A percentile compares a stretch with the other conserved stretches of the same genome.
phyloP scores from a whole-genome alignment of 2,797 vertebrate species.

The Anabacerthia variegaticeps region DNA sequence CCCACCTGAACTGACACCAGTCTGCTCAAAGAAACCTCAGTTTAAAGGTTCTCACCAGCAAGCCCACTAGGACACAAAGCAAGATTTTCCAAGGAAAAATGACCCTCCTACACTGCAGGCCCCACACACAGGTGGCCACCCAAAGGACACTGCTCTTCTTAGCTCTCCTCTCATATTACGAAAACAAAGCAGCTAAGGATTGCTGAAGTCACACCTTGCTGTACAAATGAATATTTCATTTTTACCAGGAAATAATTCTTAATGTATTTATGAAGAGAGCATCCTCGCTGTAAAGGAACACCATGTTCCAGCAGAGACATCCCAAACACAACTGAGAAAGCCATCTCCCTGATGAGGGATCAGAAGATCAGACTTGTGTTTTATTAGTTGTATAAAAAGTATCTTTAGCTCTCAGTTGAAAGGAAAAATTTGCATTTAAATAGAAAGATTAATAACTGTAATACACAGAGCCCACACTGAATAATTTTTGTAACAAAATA shows the following conservation, averaged over 20 bases:
- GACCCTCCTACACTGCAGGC: neutral
- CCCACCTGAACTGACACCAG: neutral
- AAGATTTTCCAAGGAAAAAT: neutral
- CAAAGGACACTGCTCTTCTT: neutral
- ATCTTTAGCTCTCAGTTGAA: conserved; percentile 74
- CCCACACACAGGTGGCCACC: neutral
- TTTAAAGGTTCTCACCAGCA: neutral
- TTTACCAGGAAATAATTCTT: conserved; percentile 1
- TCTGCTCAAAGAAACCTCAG: neutral
- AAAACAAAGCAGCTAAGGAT: neutral
- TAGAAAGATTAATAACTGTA: conserved; percentile 81
- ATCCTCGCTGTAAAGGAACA: conserved; percentile 27
- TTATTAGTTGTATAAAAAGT: conserved; percentile 75
- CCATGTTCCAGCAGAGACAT: conserved; percentile 11
- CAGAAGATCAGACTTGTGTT: conserved; percentile 76
- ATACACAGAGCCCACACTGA: conserved; percentile 71
- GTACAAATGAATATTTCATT: conserved; percentile 18
- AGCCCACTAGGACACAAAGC: neutral
- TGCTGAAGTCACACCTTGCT: neutral
- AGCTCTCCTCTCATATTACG: neutral
- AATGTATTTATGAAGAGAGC: neutral
- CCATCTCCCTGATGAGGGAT: conserved; percentile 53
- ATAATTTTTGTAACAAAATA: conserved; percentile 75
- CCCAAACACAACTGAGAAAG: conserved; percentile 54
- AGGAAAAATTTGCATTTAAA: conserved; percentile 83